phyloP scores from a whole-genome alignment of 2,797 vertebrate species.

The Megaceryle alcyon region DNA sequence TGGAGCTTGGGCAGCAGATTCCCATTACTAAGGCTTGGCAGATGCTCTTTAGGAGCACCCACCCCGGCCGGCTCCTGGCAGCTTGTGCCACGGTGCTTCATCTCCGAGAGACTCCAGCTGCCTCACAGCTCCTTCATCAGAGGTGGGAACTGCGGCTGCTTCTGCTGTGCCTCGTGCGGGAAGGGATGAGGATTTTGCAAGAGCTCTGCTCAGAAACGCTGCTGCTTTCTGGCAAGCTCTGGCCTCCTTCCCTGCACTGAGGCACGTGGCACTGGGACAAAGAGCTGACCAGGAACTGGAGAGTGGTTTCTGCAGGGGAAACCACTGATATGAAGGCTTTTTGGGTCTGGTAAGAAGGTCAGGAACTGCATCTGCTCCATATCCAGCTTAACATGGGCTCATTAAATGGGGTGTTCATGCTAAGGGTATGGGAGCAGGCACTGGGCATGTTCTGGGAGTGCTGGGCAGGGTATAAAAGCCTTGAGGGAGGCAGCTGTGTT shows the following conservation, averaged over 20 bases:
- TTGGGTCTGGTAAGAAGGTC: neutral
- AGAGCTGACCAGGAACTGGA: neutral
- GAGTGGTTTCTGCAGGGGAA: neutral
- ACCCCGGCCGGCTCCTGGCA: neutral
- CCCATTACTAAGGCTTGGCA: neutral
- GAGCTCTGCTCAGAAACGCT: slow-evolving; percentile 52
- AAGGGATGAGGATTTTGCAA: neutral
- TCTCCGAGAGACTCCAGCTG: neutral
- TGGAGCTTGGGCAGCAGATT: accelerated
- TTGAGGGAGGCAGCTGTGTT: accelerated
- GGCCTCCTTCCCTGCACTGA: neutral
- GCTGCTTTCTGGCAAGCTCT: neutral
- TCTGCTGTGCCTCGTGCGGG: neutral
- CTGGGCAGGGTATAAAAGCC: accelerated
- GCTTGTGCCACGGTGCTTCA: neutral
- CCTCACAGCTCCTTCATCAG: neutral
- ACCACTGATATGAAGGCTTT: neutral
- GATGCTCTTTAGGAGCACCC: neutral
- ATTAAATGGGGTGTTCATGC: neutral
- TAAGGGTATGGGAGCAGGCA: accelerated
- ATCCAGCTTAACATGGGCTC: neutral
- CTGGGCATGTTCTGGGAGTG: accelerated
- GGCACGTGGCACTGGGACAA: neutral
- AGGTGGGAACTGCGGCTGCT: neutral
- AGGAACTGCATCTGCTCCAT: neutral